phyloP scores from a whole-genome alignment of 2,797 vertebrate genomes.

The Pangasius djambal region DNA sequence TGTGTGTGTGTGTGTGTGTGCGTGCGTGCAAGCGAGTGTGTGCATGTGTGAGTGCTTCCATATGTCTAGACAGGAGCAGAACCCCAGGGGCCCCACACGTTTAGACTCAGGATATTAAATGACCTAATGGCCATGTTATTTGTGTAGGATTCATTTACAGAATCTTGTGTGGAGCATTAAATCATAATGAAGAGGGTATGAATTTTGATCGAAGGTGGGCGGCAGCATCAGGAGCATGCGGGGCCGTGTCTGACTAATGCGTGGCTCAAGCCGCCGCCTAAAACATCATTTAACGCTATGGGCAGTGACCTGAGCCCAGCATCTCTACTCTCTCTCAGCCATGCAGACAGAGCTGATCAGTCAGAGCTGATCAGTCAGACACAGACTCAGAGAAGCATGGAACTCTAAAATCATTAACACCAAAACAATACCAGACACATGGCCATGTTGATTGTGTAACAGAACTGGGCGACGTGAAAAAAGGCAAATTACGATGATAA shows the following conservation, averaged over 20 bases:
- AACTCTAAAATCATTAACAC: conserved; percentile 41
- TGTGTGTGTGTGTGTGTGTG: conserved; percentile 48
- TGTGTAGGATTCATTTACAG: conserved; percentile 60
- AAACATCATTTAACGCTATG: conserved; percentile 40
- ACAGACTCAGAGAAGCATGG: conserved; percentile 7
- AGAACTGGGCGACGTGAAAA: background rate
- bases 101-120: conserved; percentile 64
- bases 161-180: conserved; percentile 56
- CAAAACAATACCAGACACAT: conserved; percentile 39
- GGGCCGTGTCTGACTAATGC: conserved; percentile 47
- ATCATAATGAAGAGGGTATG: conserved; percentile 61
- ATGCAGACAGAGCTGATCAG: conserved; percentile 44
- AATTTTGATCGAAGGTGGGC: conserved; percentile 54
- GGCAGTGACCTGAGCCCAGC: conserved; percentile 29
- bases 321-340: conserved; percentile 14
- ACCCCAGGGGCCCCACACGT: conserved; percentile 58
- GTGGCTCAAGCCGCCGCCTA: conserved; percentile 24
- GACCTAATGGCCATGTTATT: conserved; percentile 64
- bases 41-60: conserved; percentile 61
- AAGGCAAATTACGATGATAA: background rate
- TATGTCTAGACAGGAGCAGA: conserved; percentile 63
- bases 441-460: conserved; percentile 1
- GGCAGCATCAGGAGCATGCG: conserved; percentile 42
- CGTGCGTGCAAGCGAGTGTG: conserved; percentile 34
- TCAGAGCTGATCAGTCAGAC: conserved; percentile 7